A percentile compares a stretch with the other conserved stretches of the same genome.
phyloP scores from a whole-genome alignment of 2,888 invertebrate genomes.

The Oscheius sp. region DNA sequence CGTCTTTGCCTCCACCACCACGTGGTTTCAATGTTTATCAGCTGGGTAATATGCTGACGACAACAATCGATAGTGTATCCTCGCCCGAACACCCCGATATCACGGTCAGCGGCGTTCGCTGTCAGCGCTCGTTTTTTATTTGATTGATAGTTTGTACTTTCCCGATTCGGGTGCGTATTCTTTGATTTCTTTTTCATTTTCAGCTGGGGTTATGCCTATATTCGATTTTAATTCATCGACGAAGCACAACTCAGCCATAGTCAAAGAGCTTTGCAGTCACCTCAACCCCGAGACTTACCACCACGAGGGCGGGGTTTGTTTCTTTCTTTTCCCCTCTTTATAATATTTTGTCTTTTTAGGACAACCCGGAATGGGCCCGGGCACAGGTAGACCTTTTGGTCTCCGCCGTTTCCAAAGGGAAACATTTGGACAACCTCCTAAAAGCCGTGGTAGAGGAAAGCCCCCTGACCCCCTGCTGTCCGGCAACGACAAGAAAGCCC shows the following conservation, averaged over 20 bases:
- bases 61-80: no score
- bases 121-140: no score
- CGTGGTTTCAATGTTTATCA: no score
- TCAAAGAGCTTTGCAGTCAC: neutral
- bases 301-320: constrained; percentile 11
- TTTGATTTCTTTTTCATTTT: neutral
- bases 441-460: constrained; percentile 12
- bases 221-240: constrained; percentile 13
- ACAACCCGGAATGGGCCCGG: constrained; percentile 17
- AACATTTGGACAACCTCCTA: constrained; percentile 19
- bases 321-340: neutral
- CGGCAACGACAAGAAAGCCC: constrained; percentile 2
- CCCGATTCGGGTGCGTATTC: neutral
- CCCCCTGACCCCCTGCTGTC: constrained; percentile 7
- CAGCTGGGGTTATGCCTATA: constrained; percentile 16
- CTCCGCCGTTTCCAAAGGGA: constrained; percentile 1
- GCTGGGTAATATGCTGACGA: no score
- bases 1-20: neutral
- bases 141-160: no score
- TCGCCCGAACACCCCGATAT: no score
- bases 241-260: neutral
- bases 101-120: no score
- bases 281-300: constrained; percentile 12
- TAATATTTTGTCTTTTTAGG: constrained; percentile 3
- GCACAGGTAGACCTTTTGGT: constrained; percentile 1